Evolutionary conservation across 2,888 invertebrate species (phyloP).

Genomic region (Pyrocoelia pectoralis): DNA sequence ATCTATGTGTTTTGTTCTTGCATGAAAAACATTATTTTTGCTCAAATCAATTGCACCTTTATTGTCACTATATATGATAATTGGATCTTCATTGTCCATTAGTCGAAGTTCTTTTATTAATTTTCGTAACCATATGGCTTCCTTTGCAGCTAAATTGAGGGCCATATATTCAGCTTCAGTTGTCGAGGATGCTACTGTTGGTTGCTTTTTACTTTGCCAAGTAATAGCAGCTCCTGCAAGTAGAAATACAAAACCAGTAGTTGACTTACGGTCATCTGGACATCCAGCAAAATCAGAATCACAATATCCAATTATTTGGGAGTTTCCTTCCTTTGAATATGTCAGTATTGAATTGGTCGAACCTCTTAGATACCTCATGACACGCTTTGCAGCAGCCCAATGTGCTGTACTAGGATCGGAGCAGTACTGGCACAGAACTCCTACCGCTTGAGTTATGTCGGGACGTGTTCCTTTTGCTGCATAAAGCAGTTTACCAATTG

Average conservation of each 20-base stretch:
- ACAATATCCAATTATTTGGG: not conserved
- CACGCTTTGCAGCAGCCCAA: not conserved
- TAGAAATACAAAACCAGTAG: conserved; percentile 46
- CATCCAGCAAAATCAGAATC: not conserved
- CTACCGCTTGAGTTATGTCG: not conserved
- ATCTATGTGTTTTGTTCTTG: not conserved
- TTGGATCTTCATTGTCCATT: not conserved
- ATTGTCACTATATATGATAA: conserved; percentile 3
- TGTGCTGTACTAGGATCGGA: not conserved
- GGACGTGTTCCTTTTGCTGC: not conserved
- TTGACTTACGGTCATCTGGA: conserved; percentile 52
- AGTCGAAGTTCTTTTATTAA: conserved; percentile 18
- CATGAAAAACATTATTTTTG: not conserved
- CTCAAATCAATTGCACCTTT: not conserved
- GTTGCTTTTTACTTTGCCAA: conserved; percentile 47
- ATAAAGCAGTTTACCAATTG: not conserved
- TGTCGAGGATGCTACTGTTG: conserved; percentile 47
- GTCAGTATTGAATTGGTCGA: not conserved
- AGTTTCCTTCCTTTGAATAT: not conserved
- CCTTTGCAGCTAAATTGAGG: conserved; percentile 41
- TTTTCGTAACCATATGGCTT: conserved; percentile 35
- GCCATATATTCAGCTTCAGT: conserved; percentile 49
- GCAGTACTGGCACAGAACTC: not conserved
- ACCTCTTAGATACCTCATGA: not conserved
- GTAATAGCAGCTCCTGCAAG: conserved; percentile 43